Evolutionary conservation across 2,113 vertebrate genomes (phyloP).

Genomic region (Poecile atricapillus): DNA sequence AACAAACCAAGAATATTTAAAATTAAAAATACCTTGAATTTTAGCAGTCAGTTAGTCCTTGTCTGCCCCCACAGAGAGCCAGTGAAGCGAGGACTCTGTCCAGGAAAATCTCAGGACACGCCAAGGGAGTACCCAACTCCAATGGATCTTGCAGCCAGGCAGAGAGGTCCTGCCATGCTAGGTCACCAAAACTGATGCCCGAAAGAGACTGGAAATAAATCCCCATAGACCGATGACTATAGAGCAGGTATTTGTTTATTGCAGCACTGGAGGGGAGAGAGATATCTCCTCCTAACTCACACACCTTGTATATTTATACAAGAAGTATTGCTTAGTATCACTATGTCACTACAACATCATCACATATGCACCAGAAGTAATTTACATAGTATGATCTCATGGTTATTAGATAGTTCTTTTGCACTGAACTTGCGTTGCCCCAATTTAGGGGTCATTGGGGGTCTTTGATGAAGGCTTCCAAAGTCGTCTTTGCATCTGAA

Average conservation of each 20-base stretch:
- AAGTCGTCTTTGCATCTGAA: neutral
- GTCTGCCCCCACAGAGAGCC: neutral
- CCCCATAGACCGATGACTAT: neutral
- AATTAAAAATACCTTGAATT: neutral
- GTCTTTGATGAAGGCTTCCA: too few relatives aligned
- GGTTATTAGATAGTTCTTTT: neutral
- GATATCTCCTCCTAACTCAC: neutral
- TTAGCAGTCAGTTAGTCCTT: neutral
- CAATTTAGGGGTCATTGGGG: neutral
- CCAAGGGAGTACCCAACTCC: neutral
- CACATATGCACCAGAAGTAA: neutral
- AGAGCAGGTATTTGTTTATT: neutral
- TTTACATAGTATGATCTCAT: neutral
- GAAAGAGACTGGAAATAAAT: neutral
- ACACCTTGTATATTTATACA: neutral
- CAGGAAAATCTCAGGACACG: accelerated
- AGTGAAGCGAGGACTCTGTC: neutral
- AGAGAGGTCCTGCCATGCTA: neutral
- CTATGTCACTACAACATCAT: neutral
- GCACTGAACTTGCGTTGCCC: neutral
- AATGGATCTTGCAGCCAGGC: neutral
- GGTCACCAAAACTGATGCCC: neutral
- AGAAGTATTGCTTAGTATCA: neutral
- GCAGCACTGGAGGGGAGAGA: neutral
- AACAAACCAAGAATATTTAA: neutral